phyloP scores from a whole-genome alignment of 2,113 vertebrate species.

The Erinaceus europaeus region DNA sequence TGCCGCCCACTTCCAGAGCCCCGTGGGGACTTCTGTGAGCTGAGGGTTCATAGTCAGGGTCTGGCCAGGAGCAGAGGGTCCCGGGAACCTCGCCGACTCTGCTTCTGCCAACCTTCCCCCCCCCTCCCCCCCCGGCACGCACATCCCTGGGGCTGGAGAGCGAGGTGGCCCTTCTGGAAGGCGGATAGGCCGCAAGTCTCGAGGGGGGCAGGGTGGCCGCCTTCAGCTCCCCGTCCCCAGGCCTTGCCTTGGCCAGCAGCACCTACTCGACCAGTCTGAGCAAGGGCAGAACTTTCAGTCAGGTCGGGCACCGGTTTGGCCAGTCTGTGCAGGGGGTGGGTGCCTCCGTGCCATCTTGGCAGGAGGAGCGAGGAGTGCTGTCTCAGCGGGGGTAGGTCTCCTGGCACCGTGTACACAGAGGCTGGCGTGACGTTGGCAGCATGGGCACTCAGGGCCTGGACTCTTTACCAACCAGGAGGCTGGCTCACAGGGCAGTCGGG shows the following conservation, averaged over 20 bases:
- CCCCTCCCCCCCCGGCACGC: no score
- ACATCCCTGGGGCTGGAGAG: no score
- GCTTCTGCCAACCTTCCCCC: no score
- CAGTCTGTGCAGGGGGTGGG: slow-evolving; percentile 41
- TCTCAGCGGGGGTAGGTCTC: not conserved
- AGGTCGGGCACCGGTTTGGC: slow-evolving; percentile 50
- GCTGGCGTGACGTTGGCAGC: no score
- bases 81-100: not conserved
- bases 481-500: not conserved
- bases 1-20: not conserved
- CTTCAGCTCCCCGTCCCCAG: not conserved
- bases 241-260: slow-evolving; percentile 32
- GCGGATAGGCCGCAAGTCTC: not conserved
- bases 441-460: no score
- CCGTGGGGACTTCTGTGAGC: not conserved
- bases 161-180: not conserved
- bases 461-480: no score
- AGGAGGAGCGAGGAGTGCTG: slow-evolving; percentile 26
- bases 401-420: slow-evolving; percentile 29
- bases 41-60: not conserved
- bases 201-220: not conserved
- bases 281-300: slow-evolving; percentile 14
- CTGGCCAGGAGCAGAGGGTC: not conserved
- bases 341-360: slow-evolving; percentile 46
- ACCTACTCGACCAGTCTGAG: slow-evolving; percentile 56